Percentiles rank a stretch among this genome's conserved stretches.
Conservation (phyloP, 53 echinoderm and acorn worm species). For the Astropecten irregularis region DNA sequence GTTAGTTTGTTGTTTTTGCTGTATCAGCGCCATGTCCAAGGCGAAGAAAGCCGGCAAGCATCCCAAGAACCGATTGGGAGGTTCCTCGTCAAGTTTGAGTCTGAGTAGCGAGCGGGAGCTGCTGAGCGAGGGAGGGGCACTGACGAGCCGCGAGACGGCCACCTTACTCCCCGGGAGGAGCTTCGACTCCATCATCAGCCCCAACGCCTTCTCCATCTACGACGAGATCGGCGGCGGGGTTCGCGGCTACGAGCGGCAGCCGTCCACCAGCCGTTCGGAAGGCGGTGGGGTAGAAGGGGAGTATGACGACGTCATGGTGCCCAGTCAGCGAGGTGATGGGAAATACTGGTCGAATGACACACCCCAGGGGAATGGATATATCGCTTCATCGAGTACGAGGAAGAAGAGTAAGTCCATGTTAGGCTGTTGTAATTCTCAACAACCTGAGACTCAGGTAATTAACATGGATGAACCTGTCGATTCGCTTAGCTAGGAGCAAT, state of each 20-base stretch:
- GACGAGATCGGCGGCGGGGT: neutral
- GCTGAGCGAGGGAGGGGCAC: neutral
- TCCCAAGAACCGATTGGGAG: slow-evolving; percentile 1
- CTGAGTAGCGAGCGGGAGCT: neutral
- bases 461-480: too few species aligned
- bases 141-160: neutral
- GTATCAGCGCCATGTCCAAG: slow-evolving; percentile 5
- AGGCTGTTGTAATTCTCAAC: neutral
- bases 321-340: slow-evolving; percentile 6
- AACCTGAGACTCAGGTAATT: too few species aligned
- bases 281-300: neutral
- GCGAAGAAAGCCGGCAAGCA: neutral
- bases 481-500: too few species aligned
- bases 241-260: neutral
- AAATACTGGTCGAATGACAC: neutral
- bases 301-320: slow-evolving; percentile 17
- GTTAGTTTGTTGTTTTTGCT: too few species aligned
- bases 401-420: slow-evolving; percentile 15
- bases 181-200: neutral
- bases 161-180: neutral
- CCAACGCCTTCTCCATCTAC: neutral
- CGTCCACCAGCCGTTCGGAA: neutral
- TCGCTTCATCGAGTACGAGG: neutral
- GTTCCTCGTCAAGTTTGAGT: slow-evolving; percentile 12
- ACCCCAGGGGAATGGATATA: neutral